Evolutionary conservation across 1,140 invertebrate species (phyloP).

Genomic region (Drosophila insularis): DNA sequence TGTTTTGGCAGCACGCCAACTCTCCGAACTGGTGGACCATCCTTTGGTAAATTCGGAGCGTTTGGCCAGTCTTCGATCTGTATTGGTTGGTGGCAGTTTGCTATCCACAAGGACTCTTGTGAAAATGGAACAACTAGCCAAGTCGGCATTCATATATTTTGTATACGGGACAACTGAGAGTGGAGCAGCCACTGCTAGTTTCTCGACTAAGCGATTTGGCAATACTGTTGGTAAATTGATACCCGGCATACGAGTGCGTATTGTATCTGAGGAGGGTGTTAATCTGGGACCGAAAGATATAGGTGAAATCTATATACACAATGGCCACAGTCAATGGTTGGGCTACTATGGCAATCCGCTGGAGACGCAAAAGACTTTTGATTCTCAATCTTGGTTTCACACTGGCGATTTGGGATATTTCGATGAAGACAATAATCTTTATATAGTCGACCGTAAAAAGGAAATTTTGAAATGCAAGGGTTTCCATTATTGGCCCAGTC

Average conservation of each 20-base stretch:
- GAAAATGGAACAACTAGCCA: conserved; percentile 51
- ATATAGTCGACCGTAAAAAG: conserved; percentile 88
- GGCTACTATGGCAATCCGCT: conserved; percentile 84
- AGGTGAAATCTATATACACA: conserved; percentile 82
- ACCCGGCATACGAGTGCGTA: conserved; percentile 49
- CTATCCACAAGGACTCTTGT: conserved; percentile 35
- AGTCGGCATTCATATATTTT: conserved; percentile 47
- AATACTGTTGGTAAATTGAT: conserved; percentile 49
- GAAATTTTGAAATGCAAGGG: conserved; percentile 89
- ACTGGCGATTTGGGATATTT: conserved; percentile 89
- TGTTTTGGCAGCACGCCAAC: conserved; percentile 45
- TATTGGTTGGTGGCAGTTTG: conserved; percentile 53
- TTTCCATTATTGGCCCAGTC: conserved; percentile 76
- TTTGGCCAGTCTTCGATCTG: conserved; percentile 22
- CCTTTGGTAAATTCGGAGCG: conserved; percentile 45
- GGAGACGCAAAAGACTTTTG: conserved; percentile 84
- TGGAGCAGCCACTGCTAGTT: conserved; percentile 44
- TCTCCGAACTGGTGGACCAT: conserved; percentile 45
- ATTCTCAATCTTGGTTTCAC: conserved; percentile 88
- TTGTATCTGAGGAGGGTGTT: conserved; percentile 67
- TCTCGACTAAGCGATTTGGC: conserved; percentile 33
- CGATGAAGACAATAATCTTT: conserved; percentile 86
- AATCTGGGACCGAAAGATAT: conserved; percentile 64
- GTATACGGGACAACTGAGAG: conserved; percentile 62
- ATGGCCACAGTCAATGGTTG: conserved; percentile 64